Evolutionary conservation across 2,797 vertebrate species (phyloP).

Genomic region (Rhinogobio ventralis): DNA sequence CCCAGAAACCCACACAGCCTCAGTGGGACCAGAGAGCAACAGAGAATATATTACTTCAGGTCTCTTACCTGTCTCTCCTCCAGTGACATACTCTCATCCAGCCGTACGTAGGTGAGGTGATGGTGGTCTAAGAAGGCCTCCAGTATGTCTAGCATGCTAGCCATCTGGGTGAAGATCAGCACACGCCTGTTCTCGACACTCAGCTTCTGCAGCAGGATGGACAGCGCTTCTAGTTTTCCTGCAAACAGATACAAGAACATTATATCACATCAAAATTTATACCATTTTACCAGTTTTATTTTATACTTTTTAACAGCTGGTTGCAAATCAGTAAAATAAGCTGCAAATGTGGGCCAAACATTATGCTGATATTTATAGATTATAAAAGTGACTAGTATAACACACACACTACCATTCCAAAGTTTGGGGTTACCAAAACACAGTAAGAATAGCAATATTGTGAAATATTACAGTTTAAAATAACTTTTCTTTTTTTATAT

Average conservation of each 20-base stretch:
- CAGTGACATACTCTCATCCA: conserved; percentile 89
- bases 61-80: conserved; percentile 88
- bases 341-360: neutral
- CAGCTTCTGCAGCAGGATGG: conserved; percentile 91
- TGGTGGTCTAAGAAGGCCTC: conserved; percentile 89
- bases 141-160: conserved; percentile 90
- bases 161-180: conserved; percentile 88
- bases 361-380: neutral
- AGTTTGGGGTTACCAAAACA: neutral
- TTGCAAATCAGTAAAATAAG: neutral
- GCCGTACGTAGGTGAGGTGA: conserved; percentile 88
- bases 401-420: no score
- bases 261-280: neutral
- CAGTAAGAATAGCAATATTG: neutral
- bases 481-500: neutral
- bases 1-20: conserved; percentile 34
- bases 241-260: conserved; percentile 23
- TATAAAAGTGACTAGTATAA: neutral
- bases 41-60: conserved; percentile 5
- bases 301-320: neutral
- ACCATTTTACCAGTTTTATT: neutral
- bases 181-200: conserved; percentile 91
- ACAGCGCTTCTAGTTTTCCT: conserved; percentile 97
- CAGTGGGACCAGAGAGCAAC: conserved; percentile 47
- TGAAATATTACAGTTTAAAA: neutral